phyloP scores from a whole-genome alignment of 2,113 vertebrate genomes.

The Fulica atra region DNA sequence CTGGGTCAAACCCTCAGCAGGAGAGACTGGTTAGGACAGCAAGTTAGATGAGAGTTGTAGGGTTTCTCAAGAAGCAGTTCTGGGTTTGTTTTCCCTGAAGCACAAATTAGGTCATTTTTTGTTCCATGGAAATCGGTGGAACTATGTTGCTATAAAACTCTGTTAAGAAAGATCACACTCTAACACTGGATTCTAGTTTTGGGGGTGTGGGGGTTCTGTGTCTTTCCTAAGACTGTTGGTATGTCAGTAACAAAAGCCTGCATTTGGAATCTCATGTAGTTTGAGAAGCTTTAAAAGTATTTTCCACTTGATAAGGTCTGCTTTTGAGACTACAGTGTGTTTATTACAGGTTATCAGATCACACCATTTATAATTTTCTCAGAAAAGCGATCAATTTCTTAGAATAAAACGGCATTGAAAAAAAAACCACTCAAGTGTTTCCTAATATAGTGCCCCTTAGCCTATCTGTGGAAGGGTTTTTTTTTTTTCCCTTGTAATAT shows the following conservation, averaged over 20 bases:
- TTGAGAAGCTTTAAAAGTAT: neutral
- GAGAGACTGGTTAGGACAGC: neutral
- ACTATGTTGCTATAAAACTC: neutral
- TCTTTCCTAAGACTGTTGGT: neutral
- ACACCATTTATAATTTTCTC: neutral
- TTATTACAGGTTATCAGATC: conserved; percentile 13
- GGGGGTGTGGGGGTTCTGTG: neutral
- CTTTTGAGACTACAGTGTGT: neutral
- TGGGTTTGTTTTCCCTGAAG: neutral
- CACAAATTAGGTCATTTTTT: neutral
- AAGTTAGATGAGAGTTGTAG: neutral
- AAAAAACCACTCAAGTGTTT: neutral
- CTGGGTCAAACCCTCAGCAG: neutral
- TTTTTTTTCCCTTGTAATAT: neutral
- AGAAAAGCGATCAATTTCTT: neutral
- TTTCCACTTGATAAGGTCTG: neutral
- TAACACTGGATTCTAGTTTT: neutral
- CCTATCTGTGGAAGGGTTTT: neutral
- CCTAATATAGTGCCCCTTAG: conserved; percentile 3
- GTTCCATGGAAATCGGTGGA: neutral
- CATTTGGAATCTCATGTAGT: neutral
- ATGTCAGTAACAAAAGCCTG: neutral
- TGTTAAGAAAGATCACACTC: neutral
- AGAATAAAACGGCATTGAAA: neutral
- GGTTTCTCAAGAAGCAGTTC: neutral